Conservation (phyloP, 2,797 vertebrate species). For the Helarctos malayanus region DNA sequence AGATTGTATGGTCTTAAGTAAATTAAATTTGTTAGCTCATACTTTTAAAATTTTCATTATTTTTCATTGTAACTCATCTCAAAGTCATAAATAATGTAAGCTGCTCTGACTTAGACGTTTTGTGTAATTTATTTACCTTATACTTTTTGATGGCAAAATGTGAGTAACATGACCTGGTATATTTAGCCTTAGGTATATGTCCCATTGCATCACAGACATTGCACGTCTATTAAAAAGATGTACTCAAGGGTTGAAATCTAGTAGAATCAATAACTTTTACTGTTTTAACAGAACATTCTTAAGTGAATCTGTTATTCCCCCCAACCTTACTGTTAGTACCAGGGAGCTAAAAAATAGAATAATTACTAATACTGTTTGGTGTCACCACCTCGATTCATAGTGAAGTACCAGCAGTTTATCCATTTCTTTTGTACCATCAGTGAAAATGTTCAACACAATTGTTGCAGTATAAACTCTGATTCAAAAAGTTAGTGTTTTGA, state of each 20-base stretch:
- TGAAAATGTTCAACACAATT: not conserved
- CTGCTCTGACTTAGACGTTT: not conserved
- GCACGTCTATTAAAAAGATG: not conserved
- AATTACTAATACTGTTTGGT: not conserved
- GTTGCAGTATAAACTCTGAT: not conserved
- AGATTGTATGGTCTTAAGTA: not conserved
- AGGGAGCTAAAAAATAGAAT: not conserved
- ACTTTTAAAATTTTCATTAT: not conserved
- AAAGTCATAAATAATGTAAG: not conserved
- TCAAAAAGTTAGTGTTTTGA: not conserved
- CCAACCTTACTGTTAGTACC: not conserved
- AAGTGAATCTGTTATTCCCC: not conserved
- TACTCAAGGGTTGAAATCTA: not conserved
- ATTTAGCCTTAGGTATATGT: not conserved
- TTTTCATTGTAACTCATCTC: constrained; percentile 10
- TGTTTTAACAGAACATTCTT: constrained; percentile 21
- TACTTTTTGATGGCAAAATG: not conserved
- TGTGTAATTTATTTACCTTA: not conserved
- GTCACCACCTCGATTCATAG: not conserved
- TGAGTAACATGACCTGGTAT: not conserved
- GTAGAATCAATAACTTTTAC: not conserved
- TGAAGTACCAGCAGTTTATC: not conserved
- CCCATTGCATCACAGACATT: not conserved
- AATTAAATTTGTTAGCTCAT: not conserved
- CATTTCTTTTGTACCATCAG: not conserved